Conservation (phyloP, 53 echinoderm and acorn worm species). For the Echinarachnius parma region DNA sequence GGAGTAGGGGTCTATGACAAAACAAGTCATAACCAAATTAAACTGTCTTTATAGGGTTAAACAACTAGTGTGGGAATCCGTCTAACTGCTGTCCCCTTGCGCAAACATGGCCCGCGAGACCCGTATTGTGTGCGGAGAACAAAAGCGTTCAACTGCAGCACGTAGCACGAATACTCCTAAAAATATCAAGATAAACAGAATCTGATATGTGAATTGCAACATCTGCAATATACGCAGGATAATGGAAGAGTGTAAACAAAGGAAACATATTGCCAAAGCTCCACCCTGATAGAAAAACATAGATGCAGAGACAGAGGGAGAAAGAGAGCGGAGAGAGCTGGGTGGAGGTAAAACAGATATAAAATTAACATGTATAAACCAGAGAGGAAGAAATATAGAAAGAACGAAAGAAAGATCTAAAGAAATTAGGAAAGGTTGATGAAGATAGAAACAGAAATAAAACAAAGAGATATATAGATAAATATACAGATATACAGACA, state of each 20-base stretch:
- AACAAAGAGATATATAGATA: not conserved
- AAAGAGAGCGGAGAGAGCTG: constrained; percentile 11
- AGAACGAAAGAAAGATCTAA: not conserved
- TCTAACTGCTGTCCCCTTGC: too few relatives aligned
- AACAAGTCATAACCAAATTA: too few relatives aligned
- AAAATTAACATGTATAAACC: not conserved
- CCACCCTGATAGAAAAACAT: not conserved
- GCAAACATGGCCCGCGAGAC: too few relatives aligned
- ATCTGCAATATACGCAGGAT: constrained; percentile 38
- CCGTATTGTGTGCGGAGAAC: too few relatives aligned
- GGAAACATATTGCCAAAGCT: constrained; percentile 1
- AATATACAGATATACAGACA: not conserved
- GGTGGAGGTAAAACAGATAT: not conserved
- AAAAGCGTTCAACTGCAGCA: too few relatives aligned
- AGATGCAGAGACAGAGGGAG: constrained; percentile 7
- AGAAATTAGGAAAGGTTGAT: not conserved
- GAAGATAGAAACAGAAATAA: not conserved
- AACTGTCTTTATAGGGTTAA: too few relatives aligned
- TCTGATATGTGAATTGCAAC: too few relatives aligned
- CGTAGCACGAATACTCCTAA: too few relatives aligned
- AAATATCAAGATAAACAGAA: too few relatives aligned
- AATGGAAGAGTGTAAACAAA: constrained; percentile 12
- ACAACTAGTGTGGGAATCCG: too few relatives aligned
- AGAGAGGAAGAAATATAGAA: not conserved
- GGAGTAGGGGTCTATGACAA: too few relatives aligned